Base-by-base conservation (phyloP, 2,113 vertebrate species). In the Dromiciops gliroides region DNA sequence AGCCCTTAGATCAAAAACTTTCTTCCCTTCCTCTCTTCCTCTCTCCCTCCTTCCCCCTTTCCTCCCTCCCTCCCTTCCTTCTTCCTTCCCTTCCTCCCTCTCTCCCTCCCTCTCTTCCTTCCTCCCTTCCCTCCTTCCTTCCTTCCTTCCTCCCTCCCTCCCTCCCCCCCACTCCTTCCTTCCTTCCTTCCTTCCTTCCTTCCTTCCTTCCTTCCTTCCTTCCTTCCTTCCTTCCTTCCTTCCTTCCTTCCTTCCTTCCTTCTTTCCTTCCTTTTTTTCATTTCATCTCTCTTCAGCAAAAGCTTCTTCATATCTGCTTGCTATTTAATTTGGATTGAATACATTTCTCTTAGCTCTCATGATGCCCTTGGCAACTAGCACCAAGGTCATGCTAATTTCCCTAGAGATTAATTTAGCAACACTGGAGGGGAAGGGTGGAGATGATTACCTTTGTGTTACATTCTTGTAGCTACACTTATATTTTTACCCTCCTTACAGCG, bases 321-420 rank as follows among this genome's bases (percentile, higher is more conserved):
- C 67, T 44, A 44, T 83, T 83, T 83, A 44, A 83, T 83, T 83
- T 44, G n/a, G 67, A 2, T 5, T 44, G 67, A 83, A 83, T 83
- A 83, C 44, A 83, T 83, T 83, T 44, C n/a, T 83, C 67, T 83
- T n/a, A 83, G 67, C 67, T 83, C 37, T 83, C 67, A 83, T 83
- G 67, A 83, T 83, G 67, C n/a, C n/a, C 67, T 83, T 83, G 67
- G 67, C 67, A 83, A 44, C 67, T 83, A 83, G 67, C 67, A 83
- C 67, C 67, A 83, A 83, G 67, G 67, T 83, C 67, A 83, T 44
- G 67, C 2, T 83, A 83, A 83, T 83, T 83, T 83, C n/a, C 67
- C 67, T 83, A 83, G 67, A 83, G 67, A 83, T 83, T 83, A 83
- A 83, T 83, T 83, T 83, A 83, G 67, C 67, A 83, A 83, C 67